Percentiles rank a stretch among this genome's conserved stretches.
Conservation (phyloP, 2,113 vertebrate genomes). For the Motacilla tschutschensis region DNA sequence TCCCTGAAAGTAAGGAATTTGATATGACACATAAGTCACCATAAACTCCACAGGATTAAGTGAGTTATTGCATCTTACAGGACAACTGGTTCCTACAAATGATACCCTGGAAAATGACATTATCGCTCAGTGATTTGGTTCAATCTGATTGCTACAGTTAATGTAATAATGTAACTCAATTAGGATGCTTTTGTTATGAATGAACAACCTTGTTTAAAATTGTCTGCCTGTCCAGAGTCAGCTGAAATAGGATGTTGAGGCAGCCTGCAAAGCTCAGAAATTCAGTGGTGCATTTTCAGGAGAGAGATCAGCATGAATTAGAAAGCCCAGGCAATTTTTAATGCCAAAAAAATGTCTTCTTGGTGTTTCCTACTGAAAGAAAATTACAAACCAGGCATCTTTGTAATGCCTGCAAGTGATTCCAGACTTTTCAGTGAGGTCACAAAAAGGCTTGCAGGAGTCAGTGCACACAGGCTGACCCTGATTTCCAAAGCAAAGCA, state of each 20-base stretch:
- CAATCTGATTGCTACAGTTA: slow-evolving; percentile 67
- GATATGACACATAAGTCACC: slow-evolving; percentile 52
- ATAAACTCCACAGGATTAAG: slow-evolving; percentile 59
- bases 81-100: slow-evolving; percentile 58
- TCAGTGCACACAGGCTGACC: not conserved
- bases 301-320: not conserved
- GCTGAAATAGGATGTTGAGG: not conserved
- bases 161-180: slow-evolving; percentile 66
- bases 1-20: slow-evolving; percentile 30
- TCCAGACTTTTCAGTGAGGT: not conserved
- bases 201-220: slow-evolving; percentile 58
- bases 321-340: not conserved
- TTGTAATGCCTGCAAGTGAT: not conserved
- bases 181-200: slow-evolving; percentile 65
- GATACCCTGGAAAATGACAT: slow-evolving; percentile 60
- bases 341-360: not conserved
- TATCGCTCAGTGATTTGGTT: slow-evolving; percentile 58
- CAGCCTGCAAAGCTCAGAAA: not conserved
- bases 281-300: not conserved
- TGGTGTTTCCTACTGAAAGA: not conserved
- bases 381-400: not conserved
- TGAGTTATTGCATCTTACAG: slow-evolving; percentile 46
- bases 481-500: not conserved
- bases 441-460: not conserved
- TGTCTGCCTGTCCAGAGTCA: slow-evolving; percentile 42